phyloP scores from a whole-genome alignment of 2,113 vertebrate species.

The Pterocles burchelli region DNA sequence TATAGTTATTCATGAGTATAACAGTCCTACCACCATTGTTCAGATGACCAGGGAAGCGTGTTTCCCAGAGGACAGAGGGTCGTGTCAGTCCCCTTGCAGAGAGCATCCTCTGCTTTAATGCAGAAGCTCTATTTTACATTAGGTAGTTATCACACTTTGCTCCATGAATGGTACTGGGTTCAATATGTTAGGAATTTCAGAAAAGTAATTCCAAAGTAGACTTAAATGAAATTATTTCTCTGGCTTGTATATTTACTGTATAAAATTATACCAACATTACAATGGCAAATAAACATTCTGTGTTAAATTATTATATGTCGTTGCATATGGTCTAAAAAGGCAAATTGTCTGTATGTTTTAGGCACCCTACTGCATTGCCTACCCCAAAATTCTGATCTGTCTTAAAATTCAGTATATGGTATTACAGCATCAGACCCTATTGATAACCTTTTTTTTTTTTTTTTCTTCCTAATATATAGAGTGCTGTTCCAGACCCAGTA shows the following conservation, averaged over 20 bases:
- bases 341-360: neutral
- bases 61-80: neutral
- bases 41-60: neutral
- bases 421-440: neutral
- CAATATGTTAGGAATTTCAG: neutral
- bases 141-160: rapidly evolving
- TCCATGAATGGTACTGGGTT: neutral
- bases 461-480: constrained; percentile 18
- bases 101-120: neutral
- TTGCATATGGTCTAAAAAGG: neutral
- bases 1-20: neutral
- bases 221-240: neutral
- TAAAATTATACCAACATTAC: neutral
- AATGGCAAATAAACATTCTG: neutral
- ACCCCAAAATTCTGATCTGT: neutral
- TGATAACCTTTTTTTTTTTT: neutral
- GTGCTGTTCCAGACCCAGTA: constrained; percentile 48
- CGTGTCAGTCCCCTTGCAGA: neutral
- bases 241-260: neutral
- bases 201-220: neutral
- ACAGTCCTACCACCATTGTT: neutral
- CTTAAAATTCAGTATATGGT: neutral
- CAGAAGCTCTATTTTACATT: neutral
- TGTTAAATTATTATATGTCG: neutral
- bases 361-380: neutral